A percentile compares a stretch with the other conserved stretches of the same genome.
phyloP scores from a whole-genome alignment of 2,888 invertebrate species.

The Heliconius ismenius region DNA sequence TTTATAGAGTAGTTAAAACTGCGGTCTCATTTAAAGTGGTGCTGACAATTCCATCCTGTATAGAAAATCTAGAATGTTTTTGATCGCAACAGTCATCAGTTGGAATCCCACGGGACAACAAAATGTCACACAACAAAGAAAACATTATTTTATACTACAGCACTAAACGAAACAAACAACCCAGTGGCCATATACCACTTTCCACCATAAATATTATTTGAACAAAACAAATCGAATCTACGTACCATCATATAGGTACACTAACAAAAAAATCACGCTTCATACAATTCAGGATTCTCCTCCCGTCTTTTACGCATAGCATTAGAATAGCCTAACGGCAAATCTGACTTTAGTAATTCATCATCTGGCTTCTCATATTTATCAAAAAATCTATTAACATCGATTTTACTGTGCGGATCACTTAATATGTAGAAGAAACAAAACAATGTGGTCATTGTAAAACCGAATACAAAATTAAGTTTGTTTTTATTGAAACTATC shows the following conservation, averaged over 20 bases:
- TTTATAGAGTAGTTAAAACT: too few species aligned
- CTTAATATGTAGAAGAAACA: constrained; percentile 43
- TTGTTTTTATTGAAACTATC: constrained; percentile 61
- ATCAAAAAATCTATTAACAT: constrained; percentile 48
- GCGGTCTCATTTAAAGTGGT: too few species aligned
- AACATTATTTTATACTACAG: too few species aligned
- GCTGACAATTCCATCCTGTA: too few species aligned
- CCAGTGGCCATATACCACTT: neutral
- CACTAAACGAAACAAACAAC: too few species aligned
- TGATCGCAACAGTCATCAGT: too few species aligned
- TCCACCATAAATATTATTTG: neutral
- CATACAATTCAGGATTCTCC: constrained; percentile 66
- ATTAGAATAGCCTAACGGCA: constrained; percentile 62
- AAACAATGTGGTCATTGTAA: constrained; percentile 52
- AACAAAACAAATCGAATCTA: too few species aligned
- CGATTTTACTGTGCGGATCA: constrained; percentile 54
- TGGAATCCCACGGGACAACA: too few species aligned
- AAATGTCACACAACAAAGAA: too few species aligned
- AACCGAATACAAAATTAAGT: constrained; percentile 59
- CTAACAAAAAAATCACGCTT: constrained; percentile 53
- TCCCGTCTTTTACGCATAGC: constrained; percentile 54
- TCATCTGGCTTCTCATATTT: constrained; percentile 41
- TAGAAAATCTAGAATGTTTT: too few species aligned
- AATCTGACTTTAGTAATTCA: constrained; percentile 51
- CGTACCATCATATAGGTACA: neutral